Base-by-base conservation (phyloP, 2,113 vertebrate species). In the Cyprinodon tularosa region DNA sequence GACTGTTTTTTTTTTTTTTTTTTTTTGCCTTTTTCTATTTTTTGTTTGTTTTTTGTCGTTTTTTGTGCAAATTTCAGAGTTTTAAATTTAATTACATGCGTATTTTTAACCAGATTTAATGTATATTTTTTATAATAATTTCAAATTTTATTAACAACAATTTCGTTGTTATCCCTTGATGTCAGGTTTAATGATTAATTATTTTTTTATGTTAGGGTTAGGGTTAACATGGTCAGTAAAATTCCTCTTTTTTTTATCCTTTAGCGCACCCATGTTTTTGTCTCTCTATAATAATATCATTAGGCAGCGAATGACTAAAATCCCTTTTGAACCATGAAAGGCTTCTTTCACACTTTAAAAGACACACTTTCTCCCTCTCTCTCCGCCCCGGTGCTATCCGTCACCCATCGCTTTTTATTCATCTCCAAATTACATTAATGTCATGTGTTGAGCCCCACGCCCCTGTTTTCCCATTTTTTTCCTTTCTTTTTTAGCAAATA, bases 341-440 rank as follows among this genome's bases (percentile, higher is more conserved):
- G 50, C 8, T 39, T 47, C 1, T 59, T 59, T 20, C 29, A 47
- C 68, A 78, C 42, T 12, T 48, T 20, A 14, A 29, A 57, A 72
- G 40, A 17, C 6, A 37, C 13, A 4, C 1, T 61, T 68, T 77
- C 76, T 78, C 36, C 15, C 20, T 36, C 36, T 38, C 14, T 62
- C 84, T 68, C 68, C 84, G 84, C 86, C 84, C 85, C 90, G 84
- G 78, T 80, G 17, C 50, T n/a, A 17, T 78, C 87, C 78, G 77
- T 81, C 83, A 75, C 72, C 90, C 84, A 85, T 83, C 10, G 75
- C 29, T 72, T 53, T 68, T 83, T 84, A 88, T 86, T 93, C 91
- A 93, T 91, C 89, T 80, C 86, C 90, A 90, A 86, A 90, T 89
- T 78, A 74, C 76, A 90, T 93, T 93, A 93, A 74, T 93, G 91